Evolutionary conservation across 1,140 invertebrate species (phyloP).

Genomic region (Carposina sasakii): DNA sequence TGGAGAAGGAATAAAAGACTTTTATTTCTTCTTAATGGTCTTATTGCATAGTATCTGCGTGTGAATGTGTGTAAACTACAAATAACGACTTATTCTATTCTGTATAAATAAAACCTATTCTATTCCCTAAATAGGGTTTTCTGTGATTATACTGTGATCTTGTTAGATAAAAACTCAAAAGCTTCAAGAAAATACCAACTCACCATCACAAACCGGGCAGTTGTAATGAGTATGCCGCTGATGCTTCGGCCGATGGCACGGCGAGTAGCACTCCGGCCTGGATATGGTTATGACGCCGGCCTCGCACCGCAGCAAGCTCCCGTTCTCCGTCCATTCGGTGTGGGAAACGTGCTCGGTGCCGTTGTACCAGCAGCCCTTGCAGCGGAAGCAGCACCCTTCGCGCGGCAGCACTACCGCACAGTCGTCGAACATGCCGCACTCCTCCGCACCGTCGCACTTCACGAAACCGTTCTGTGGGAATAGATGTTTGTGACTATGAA

Average conservation of each 20-base stretch:
- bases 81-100: too few species aligned
- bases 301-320: constrained; percentile 81
- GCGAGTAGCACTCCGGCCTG: constrained; percentile 83
- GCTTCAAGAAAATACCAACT: constrained; percentile 11
- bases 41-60: too few species aligned
- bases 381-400: constrained; percentile 59
- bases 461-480: constrained; percentile 66
- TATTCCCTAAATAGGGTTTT: too few species aligned
- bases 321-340: constrained; percentile 85
- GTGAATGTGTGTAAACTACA: too few species aligned
- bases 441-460: constrained; percentile 52
- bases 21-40: too few species aligned
- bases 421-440: constrained; percentile 56
- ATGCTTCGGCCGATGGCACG: constrained; percentile 80
- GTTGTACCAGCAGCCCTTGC: constrained; percentile 81
- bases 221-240: constrained; percentile 79
- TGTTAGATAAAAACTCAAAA: too few species aligned
- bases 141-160: too few species aligned
- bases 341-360: constrained; percentile 82
- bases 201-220: constrained; percentile 85
- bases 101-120: too few species aligned
- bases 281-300: constrained; percentile 89
- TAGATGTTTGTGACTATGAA: too few species aligned
- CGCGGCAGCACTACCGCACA: constrained; percentile 60
- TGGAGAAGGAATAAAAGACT: too few species aligned